Evolutionary conservation across 1,140 invertebrate species (phyloP), one percentile per base, ranked within the genome.

Genomic region (Magallana ariakensis): DNA sequence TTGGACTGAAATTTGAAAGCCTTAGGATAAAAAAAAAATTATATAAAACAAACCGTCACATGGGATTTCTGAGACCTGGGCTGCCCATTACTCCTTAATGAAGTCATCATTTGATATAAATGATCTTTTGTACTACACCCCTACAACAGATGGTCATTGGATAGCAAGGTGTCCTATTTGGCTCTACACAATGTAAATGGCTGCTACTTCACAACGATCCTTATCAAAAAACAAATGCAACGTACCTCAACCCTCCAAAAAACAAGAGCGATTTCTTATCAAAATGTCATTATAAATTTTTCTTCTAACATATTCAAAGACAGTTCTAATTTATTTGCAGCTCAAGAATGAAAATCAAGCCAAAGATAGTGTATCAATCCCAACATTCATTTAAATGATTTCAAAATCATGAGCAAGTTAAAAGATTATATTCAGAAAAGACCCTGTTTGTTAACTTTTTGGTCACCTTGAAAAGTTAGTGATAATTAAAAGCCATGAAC

Each of bases 211-310:
- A 26, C 22, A 75, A 75, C 22, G 22, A 13, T 46, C 15, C 22
- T 75, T 75, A 75, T 75, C 66, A 75, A 75, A 75, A 75, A 75
- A 75, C 66, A 13, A 33, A 75, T 75, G 9, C 22, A 26, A 75
- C 22, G 58, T 62, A 19, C 66, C 13, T 26, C 11, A 33, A 75
- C 33, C 3, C 33, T 46, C 33, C 33, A 46, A 46, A 13, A 75
- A 22, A 5, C 5, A 46, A 46, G 33, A 46, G 33, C 33, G 3
- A 46, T 4, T 26, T 19, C 15, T 75, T 75, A 75, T 75, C 66
- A 75, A 75, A 75, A 75, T 75, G 66, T 75, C 66, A 26, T 22
- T 26, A 26, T 19, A 75, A 75, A 75, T 75, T 75, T 22, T 75
- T 13, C 66, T 75, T 75, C 13, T 26, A 75, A 33, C 15, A 75